A percentile compares a stretch with the other conserved stretches of the same genome.
These are phyloP conservation scores for Marmota monax DNA, from an alignment of 2,113 vertebrate species.

Conservation along the genomic window DNA sequence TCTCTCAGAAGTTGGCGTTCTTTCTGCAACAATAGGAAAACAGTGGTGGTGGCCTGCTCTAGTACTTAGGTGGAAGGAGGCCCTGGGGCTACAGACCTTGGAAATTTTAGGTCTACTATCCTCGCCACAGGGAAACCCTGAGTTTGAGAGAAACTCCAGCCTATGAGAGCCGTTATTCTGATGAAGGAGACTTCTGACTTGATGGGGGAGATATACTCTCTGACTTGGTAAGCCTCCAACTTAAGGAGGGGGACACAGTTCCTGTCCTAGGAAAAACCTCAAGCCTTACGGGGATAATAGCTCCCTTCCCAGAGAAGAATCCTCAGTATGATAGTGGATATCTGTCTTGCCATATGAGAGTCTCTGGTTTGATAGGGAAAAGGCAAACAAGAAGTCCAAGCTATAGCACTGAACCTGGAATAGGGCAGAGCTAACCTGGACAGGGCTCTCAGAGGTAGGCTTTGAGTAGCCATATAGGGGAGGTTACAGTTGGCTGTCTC, in stretches of 20 bases:
- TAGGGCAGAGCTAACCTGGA: background rate
- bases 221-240: background rate
- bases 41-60: background rate
- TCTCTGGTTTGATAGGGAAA: background rate
- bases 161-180: background rate
- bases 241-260: background rate
- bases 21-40: conserved; percentile 71
- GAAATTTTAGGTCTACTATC: background rate
- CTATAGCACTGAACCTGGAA: background rate
- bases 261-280: background rate
- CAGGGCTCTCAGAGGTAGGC: background rate
- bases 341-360: background rate
- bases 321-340: background rate
- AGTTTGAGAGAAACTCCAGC: background rate
- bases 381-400: background rate
- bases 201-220: background rate
- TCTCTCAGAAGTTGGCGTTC: conserved; percentile 46
- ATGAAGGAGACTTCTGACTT: background rate
- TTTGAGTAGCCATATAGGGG: background rate
- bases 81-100: background rate
- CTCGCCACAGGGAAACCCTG: background rate
- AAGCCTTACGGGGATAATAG: background rate
- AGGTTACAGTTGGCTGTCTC: background rate
- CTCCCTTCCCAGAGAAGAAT: background rate
- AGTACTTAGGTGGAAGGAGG: background rate